Evolutionary conservation across 64 coral and sea anemone species (phyloP), one percentile per base, ranked within the genome.

Genomic region (Exaiptasia diaphana): DNA sequence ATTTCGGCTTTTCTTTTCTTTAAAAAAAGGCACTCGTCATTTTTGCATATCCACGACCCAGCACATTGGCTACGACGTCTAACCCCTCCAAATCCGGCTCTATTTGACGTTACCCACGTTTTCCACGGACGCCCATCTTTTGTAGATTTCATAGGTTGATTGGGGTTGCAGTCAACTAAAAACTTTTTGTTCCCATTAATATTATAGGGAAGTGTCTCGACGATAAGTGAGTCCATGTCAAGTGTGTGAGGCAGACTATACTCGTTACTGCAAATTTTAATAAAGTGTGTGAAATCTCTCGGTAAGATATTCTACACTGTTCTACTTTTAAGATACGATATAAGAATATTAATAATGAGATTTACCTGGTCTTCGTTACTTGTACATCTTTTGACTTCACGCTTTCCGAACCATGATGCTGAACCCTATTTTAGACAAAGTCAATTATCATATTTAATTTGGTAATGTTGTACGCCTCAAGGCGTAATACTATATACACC

Each of bases 121-220:
- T 48, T 39, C 78, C 78, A 82, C 22, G 39, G 58, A 4, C 78
- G 23, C 13, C 78, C 60, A 67, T 82, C 78, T 29, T 82, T 82
- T 9, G 37, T 50, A 0, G 61, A 68, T 17, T 29, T 22, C 78
- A 82, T 68, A 0, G 32, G 23, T 10, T 82, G 5, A 25, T 14
- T 44, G 61, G 31, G 17, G 27, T 59, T 39, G 48, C 57, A 76
- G 18, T 38, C 5, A 29, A 86, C 39, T 28, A 22, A 4, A 82
- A 46, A 68, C 11, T 35, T 18, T 46, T 39, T 13, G 9, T 29
- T 2, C 15, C 78, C 78, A 20, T 82, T 21, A 0, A 82, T 52
- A 31, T 68, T 43, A 29, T 32, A 65, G 29, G 74, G 74, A 27
- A 78, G 52, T 65, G 24, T 4, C 10, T 3, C 8, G 32, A 38